Conservation (phyloP, 2,888 invertebrate species). For the Entomobrya proxima region DNA sequence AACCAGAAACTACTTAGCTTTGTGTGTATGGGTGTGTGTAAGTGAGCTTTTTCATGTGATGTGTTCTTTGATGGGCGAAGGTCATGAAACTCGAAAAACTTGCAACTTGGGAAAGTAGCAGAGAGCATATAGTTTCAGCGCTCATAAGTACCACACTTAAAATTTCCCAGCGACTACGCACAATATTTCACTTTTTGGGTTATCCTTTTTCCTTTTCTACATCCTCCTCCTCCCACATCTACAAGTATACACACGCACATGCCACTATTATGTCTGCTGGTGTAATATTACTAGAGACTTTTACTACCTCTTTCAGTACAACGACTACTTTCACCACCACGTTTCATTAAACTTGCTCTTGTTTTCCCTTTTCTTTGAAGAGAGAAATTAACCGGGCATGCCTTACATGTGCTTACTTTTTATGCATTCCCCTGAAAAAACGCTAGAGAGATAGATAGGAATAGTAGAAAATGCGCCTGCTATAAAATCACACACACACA, state of each 20-base stretch:
- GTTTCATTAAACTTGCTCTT: constrained; percentile 35
- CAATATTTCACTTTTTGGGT: constrained; percentile 47
- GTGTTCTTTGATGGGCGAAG: constrained; percentile 37
- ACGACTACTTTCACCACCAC: not conserved
- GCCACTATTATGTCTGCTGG: not conserved
- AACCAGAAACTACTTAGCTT: not conserved
- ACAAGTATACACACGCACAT: constrained; percentile 12
- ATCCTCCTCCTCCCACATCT: not conserved
- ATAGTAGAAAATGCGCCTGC: not conserved
- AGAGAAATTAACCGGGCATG: constrained; percentile 25
- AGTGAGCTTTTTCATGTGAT: not conserved
- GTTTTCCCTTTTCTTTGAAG: not conserved
- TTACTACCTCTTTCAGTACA: not conserved
- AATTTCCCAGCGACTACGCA: constrained; percentile 45
- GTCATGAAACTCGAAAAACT: constrained; percentile 44
- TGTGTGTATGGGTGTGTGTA: not conserved
- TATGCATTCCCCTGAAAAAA: not conserved
- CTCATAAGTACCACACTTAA: constrained; percentile 38
- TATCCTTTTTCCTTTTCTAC: constrained; percentile 12
- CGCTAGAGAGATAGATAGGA: not conserved
- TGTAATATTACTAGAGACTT: not conserved
- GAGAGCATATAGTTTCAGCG: not conserved
- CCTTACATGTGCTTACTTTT: not conserved
- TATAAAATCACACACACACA: not conserved
- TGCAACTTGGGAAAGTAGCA: not conserved